Percentiles rank a stretch among this genome's conserved stretches.
These are phyloP conservation scores for Thunnus albacares DNA, from an alignment of 2,797 vertebrate species.

Conservation along the genomic window DNA sequence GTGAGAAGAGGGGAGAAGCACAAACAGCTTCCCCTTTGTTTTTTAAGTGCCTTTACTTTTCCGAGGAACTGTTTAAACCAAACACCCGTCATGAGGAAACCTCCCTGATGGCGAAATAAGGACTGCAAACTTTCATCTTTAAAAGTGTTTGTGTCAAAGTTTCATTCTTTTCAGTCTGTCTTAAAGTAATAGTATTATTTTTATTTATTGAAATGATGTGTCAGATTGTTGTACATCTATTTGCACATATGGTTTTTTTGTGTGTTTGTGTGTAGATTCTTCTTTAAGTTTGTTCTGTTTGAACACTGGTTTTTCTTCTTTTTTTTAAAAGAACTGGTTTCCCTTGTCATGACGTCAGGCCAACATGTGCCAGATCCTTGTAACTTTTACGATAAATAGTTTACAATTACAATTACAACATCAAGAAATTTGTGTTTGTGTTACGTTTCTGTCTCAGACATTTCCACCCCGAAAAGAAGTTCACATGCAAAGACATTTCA, in stretches of 20 bases:
- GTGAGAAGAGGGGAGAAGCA: slow-evolving; percentile 66
- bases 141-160: slow-evolving; percentile 22
- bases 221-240: slow-evolving; percentile 43
- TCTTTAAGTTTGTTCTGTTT: slow-evolving; percentile 46
- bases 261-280: slow-evolving; percentile 43
- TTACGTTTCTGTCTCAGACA: slow-evolving; percentile 17
- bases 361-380: slow-evolving; percentile 10
- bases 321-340: neutral
- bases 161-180: slow-evolving; percentile 47
- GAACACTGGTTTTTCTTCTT: slow-evolving; percentile 32
- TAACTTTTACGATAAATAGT: neutral
- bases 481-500: slow-evolving; percentile 8
- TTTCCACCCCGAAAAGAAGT: neutral
- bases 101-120: neutral
- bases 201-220: slow-evolving; percentile 74
- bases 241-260: slow-evolving; percentile 49
- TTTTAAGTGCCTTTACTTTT: slow-evolving; percentile 51
- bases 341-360: neutral
- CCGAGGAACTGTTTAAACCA: slow-evolving; percentile 4
- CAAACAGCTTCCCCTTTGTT: neutral
- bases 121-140: slow-evolving; percentile 23
- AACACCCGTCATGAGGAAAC: neutral
- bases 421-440: neutral
- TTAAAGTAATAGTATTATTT: slow-evolving; percentile 54
- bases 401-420: slow-evolving; percentile 12